phyloP scores from a whole-genome alignment of 2,888 invertebrate species.

The Xanthia togata region DNA sequence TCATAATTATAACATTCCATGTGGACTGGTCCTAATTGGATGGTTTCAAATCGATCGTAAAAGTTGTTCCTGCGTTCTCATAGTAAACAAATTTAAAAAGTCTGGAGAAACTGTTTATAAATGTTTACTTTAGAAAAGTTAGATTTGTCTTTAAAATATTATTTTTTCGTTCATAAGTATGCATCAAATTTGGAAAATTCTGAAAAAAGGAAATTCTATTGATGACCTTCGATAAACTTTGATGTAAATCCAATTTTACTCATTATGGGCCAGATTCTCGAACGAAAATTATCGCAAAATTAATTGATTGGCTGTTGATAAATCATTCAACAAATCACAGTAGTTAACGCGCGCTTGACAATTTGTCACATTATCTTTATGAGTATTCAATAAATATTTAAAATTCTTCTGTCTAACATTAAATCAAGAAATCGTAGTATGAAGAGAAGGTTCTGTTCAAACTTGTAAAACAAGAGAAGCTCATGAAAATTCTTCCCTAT shows the following conservation, averaged over 20 bases:
- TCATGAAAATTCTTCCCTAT: neutral
- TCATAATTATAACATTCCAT: slow-evolving; percentile 72
- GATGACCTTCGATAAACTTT: neutral
- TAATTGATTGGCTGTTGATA: neutral
- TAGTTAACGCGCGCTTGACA: neutral
- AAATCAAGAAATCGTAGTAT: neutral
- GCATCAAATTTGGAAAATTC: neutral
- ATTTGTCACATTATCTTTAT: neutral
- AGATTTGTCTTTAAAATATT: neutral
- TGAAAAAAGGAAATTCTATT: neutral
- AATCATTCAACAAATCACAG: neutral
- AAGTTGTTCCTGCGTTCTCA: slow-evolving; percentile 61
- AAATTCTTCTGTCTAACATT: neutral
- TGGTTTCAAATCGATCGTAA: slow-evolving; percentile 67
- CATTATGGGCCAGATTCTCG: neutral
- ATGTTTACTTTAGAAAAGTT: neutral
- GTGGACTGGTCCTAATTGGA: slow-evolving; percentile 72
- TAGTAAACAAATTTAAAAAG: slow-evolving; percentile 63
- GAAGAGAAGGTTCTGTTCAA: neutral
- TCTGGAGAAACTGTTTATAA: slow-evolving; percentile 14
- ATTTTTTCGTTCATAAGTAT: neutral
- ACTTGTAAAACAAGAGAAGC: neutral
- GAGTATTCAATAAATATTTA: neutral
- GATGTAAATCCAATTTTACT: neutral
- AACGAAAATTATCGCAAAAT: neutral